phyloP scores from a whole-genome alignment of 2,797 vertebrate species.

The Gymnothorax javanicus region DNA sequence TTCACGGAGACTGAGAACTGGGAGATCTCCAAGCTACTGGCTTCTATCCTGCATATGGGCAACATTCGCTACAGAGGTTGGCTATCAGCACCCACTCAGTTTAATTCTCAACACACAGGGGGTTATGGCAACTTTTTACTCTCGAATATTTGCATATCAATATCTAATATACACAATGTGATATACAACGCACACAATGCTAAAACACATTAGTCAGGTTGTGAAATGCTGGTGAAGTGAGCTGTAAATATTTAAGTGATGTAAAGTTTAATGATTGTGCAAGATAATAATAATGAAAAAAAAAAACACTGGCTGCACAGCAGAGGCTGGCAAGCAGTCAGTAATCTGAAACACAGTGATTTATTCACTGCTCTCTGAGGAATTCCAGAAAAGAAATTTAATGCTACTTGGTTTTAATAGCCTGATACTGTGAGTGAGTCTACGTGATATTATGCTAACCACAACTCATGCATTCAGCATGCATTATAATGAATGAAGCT shows the following conservation, averaged over 20 bases:
- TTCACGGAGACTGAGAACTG: slow-evolving; percentile 95
- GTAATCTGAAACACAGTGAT: background rate
- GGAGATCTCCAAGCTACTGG: slow-evolving; percentile 94
- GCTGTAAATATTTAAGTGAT: background rate
- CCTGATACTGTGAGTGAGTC: background rate
- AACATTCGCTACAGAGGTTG: slow-evolving; percentile 91
- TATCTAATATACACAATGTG: too few species aligned
- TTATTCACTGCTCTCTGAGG: background rate
- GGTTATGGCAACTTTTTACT: background rate
- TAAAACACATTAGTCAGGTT: background rate
- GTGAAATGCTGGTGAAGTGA: background rate
- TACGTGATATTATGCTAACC: background rate
- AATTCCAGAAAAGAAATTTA: background rate
- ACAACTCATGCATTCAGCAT: background rate
- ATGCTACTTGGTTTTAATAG: background rate
- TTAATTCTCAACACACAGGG: background rate
- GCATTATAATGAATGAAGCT: background rate
- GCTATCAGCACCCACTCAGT: background rate
- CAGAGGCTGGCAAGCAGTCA: background rate
- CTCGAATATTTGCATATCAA: background rate
- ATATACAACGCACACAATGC: background rate
- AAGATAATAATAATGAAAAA: background rate
- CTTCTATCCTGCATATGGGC: slow-evolving; percentile 93
- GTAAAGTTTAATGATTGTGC: background rate
- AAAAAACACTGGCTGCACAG: background rate